These are phyloP conservation scores for Petromus typicus DNA, from an alignment of 2,113 vertebrate species.

Conservation along the genomic window DNA sequence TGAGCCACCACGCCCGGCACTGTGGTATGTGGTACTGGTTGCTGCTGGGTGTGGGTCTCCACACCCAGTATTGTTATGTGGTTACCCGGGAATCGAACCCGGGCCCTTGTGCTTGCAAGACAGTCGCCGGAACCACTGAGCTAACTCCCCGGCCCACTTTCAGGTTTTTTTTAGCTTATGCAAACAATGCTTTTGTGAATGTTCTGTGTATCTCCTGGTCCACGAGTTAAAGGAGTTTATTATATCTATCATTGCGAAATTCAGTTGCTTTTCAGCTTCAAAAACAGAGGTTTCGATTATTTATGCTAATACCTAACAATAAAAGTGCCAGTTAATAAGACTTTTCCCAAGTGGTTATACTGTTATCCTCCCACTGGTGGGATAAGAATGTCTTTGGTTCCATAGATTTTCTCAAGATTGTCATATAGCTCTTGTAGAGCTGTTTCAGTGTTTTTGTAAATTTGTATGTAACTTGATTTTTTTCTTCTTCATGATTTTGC, in stretches of 20 bases:
- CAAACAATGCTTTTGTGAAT: background rate
- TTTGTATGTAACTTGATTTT: background rate
- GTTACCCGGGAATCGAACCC: too few species aligned
- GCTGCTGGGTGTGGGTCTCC: too few species aligned
- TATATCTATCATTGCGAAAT: background rate
- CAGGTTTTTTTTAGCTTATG: background rate
- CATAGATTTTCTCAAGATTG: background rate
- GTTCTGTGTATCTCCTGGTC: background rate
- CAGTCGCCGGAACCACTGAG: too few species aligned
- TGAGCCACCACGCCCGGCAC: too few species aligned
- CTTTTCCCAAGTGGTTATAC: background rate
- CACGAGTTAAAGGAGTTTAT: background rate
- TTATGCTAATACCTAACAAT: background rate
- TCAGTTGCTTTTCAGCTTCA: slow-evolving; percentile 1
- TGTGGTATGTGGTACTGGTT: too few species aligned
- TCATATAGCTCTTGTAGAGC: background rate
- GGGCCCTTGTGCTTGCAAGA: too few species aligned
- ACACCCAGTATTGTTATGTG: too few species aligned
- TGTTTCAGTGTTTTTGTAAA: slow-evolving; percentile 1
- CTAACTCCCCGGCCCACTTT: too few species aligned
- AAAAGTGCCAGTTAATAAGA: background rate
- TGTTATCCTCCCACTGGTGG: background rate
- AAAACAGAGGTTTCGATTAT: background rate
- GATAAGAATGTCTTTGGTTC: background rate
- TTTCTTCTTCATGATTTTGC: slow-evolving; percentile 1